Evolutionary conservation across 1,140 invertebrate genomes (phyloP).

Genomic region (Drosophila yakuba): DNA sequence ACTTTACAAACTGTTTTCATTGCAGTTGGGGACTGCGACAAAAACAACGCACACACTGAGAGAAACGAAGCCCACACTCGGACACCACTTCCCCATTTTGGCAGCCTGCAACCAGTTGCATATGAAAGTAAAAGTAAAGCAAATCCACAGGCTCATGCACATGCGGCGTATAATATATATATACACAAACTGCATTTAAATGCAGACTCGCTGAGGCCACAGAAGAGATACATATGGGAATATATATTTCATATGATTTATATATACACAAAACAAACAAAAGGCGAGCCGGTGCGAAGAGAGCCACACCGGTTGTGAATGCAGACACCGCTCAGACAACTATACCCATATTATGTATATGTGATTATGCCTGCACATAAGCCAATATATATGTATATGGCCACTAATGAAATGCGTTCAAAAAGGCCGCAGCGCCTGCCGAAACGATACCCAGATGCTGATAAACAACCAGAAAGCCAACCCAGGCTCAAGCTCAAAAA

Average conservation of each 20-base stretch:
- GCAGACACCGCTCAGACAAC: slow-evolving; percentile 60
- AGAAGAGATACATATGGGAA: slow-evolving; percentile 8
- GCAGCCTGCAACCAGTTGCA: slow-evolving; percentile 72
- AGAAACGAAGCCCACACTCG: slow-evolving; percentile 48
- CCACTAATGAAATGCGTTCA: slow-evolving; percentile 73
- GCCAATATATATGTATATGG: slow-evolving; percentile 30
- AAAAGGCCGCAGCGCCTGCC: slow-evolving; percentile 65
- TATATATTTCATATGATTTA: slow-evolving; percentile 4
- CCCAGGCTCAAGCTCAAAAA: slow-evolving; percentile 39
- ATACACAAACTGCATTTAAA: slow-evolving; percentile 62
- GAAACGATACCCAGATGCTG: slow-evolving; percentile 39
- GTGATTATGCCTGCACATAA: slow-evolving; percentile 9
- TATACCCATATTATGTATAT: slow-evolving; percentile 18
- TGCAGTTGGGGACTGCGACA: slow-evolving; percentile 41
- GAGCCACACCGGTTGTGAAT: slow-evolving; percentile 71
- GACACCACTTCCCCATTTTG: slow-evolving; percentile 66
- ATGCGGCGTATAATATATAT: slow-evolving; percentile 13
- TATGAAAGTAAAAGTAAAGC: slow-evolving; percentile 82
- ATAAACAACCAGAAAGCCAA: slow-evolving; percentile 50
- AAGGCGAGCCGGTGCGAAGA: slow-evolving; percentile 62
- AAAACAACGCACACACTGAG: slow-evolving; percentile 35
- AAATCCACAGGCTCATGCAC: slow-evolving; percentile 40
- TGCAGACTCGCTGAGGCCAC: slow-evolving; percentile 46
- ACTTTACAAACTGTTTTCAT: slow-evolving; percentile 78
- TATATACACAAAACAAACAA: slow-evolving; percentile 68